Evolutionary conservation across 2,113 vertebrate genomes (phyloP).

Genomic region (Lontra canadensis): DNA sequence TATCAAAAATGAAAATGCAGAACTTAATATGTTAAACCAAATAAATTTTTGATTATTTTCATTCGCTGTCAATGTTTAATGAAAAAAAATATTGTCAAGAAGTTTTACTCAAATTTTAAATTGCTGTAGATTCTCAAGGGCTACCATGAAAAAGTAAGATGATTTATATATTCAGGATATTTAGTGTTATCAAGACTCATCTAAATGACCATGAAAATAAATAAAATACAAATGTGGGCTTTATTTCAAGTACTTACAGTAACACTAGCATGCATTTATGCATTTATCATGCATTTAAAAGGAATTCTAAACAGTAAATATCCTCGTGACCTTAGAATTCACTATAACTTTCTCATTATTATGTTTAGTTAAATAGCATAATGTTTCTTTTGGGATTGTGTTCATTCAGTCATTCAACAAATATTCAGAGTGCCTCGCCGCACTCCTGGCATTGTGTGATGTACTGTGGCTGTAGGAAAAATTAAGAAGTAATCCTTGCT

Average conservation of each 20-base stretch:
- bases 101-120: slow-evolving; percentile 38
- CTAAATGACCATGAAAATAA: neutral
- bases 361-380: neutral
- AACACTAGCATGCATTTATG: neutral
- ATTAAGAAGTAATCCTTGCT: neutral
- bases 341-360: neutral
- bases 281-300: neutral
- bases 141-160: neutral
- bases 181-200: neutral
- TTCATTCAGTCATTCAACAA: neutral
- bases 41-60: neutral
- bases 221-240: neutral
- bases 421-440: neutral
- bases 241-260: neutral
- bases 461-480: neutral
- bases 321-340: neutral
- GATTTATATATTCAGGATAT: neutral
- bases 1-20: neutral
- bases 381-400: neutral
- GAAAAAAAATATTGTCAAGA: slow-evolving; percentile 5
- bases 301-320: slow-evolving; percentile 28
- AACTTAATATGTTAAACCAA: slow-evolving; percentile 14
- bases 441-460: neutral
- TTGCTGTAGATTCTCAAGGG: neutral
- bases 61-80: slow-evolving; percentile 6